Conservation (phyloP, 1,140 invertebrate genomes). For the Drosophila sproati region DNA sequence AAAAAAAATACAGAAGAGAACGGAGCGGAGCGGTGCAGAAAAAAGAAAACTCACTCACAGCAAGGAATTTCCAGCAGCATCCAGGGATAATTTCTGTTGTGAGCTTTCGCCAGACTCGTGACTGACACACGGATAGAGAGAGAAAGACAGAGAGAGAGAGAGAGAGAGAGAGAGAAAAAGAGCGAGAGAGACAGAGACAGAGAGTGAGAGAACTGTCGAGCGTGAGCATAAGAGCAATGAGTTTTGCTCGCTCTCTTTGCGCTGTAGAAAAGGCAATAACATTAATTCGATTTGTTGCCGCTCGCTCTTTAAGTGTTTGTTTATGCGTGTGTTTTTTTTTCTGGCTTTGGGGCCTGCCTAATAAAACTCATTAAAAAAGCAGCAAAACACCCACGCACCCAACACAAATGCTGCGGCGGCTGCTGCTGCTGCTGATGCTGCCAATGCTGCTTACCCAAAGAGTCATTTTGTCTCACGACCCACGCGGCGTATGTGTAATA, state of each 20-base stretch:
- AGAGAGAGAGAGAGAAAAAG: conserved; percentile 11
- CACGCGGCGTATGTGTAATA: conserved; percentile 47
- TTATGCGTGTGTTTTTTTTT: conserved; percentile 64
- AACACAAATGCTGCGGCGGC: background rate
- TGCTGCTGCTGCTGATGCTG: background rate
- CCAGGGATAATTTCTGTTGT: conserved; percentile 73
- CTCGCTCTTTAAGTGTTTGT: conserved; percentile 78
- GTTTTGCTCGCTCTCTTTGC: conserved; percentile 41
- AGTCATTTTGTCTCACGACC: conserved; percentile 10
- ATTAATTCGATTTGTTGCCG: conserved; percentile 67
- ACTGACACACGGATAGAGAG: conserved; percentile 21
- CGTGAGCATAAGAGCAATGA: conserved; percentile 5
- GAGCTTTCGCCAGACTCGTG: conserved; percentile 65
- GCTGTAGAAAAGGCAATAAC: conserved; percentile 45
- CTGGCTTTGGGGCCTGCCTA: conserved; percentile 45
- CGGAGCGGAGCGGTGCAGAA: conserved; percentile 4
- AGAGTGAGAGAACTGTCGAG: conserved; percentile 12
- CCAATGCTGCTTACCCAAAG: background rate
- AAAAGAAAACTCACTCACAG: conserved; percentile 4
- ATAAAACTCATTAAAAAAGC: conserved; percentile 80
- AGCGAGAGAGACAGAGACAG: conserved; percentile 12
- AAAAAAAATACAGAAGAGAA: conserved; percentile 24
- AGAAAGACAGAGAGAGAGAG: background rate
- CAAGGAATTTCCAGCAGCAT: conserved; percentile 70
- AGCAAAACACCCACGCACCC: conserved; percentile 37